These are phyloP conservation scores for Trachelus troglodyta DNA, from an alignment of 2,888 invertebrate genomes.

Conservation along the genomic window DNA sequence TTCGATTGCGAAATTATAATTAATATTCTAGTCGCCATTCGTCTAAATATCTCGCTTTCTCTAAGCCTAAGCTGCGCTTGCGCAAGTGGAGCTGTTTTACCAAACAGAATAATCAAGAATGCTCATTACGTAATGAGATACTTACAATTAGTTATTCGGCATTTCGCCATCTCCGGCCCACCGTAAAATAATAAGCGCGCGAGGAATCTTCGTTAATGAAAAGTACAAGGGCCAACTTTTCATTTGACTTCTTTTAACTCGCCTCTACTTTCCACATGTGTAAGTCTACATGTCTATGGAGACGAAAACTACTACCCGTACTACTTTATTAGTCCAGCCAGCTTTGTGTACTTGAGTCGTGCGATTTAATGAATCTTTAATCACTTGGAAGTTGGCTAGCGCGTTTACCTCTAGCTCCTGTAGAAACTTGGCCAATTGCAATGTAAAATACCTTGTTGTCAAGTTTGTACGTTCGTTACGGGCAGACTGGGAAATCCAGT, in stretches of 20 bases:
- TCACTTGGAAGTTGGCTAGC: neutral
- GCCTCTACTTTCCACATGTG: neutral
- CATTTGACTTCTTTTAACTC: neutral
- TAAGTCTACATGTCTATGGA: neutral
- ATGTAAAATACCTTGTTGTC: neutral
- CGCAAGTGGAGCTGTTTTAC: conserved; percentile 6
- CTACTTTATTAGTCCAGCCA: neutral
- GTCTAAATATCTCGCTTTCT: neutral
- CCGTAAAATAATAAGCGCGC: no score
- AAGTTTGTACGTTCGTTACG: neutral
- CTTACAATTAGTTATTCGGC: neutral
- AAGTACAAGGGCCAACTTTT: neutral
- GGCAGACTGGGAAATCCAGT: neutral
- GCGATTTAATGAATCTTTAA: neutral
- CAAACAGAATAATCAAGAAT: neutral
- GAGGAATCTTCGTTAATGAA: neutral
- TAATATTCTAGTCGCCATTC: neutral
- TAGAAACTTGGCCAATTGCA: neutral
- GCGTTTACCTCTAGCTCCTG: neutral
- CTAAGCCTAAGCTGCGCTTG: neutral
- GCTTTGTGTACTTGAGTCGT: neutral
- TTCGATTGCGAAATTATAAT: neutral
- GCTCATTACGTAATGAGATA: neutral
- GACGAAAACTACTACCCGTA: neutral
- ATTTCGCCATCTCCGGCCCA: neutral